Evolutionary conservation across 35 echinoderm and acorn worm genomes (phyloP), one percentile per base, ranked within the genome.

Genomic region (Ophiothrix spiculata): DNA sequence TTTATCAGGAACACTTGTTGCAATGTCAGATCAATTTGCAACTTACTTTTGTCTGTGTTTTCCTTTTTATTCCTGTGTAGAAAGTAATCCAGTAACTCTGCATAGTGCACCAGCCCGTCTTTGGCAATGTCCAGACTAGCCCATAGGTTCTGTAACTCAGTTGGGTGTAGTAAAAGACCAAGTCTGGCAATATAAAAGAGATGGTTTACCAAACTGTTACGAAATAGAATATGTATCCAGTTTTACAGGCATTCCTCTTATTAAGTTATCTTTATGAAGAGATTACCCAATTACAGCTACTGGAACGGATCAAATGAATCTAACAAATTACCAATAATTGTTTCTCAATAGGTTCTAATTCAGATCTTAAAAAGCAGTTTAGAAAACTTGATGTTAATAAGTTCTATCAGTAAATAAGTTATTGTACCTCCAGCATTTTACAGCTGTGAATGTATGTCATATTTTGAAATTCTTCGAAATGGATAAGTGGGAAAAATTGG

Each of bases 91-190:
- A 93, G 80, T 28, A 97, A 75, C 64, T 97, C 94, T 56, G 87
- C 90, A 56, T 90, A 92, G 40, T 97, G 91, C 17, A 97, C 87
- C 0, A 97, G 80, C 4, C 94, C 94, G 81, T 97, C 91, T 39
- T 73, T 84, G 32, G 86, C 86, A 10, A 92, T 92, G 40, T 92
- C 85, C 73, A 97, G 45, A 56, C 78, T 84, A 31, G 39, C 87
- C 94, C 94, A 97, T 19, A 97, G 83, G 21, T 85, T 83, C 37
- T 97, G 94, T 0, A 97, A 80, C 49, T 97, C 94, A 16, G 94
- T 93, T 17, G 94, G 94, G 42, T 97, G 94, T 15, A 97, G 85
- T 15, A 82, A 36, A 31, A 97, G 14, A 0, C 91, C 94, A 38
- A 97, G 80, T 35, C 94, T 97, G 88, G 29, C 3, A 49, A 75